Evolutionary conservation across 2,797 vertebrate genomes (phyloP).

Genomic region (Ambastaia sidthimunki): DNA sequence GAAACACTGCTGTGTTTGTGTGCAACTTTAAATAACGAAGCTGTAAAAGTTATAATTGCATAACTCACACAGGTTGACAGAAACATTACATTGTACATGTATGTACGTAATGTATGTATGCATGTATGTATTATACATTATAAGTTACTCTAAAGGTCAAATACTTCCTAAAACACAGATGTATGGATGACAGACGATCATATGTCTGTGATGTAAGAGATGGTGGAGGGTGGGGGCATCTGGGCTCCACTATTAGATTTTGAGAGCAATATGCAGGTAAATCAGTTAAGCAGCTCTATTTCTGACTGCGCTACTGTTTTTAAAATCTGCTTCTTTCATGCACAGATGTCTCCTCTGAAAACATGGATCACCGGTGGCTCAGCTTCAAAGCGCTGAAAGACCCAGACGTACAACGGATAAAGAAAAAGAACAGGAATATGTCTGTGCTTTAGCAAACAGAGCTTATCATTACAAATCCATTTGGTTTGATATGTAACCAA

Average conservation of each 20-base stretch:
- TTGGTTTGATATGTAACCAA: constrained; percentile 29
- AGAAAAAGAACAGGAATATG: neutral
- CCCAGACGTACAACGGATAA: neutral
- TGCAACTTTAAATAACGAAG: neutral
- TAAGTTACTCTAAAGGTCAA: neutral
- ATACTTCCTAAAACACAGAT: no score
- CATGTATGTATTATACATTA: neutral
- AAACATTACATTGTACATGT: neutral
- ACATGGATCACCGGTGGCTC: constrained; percentile 54
- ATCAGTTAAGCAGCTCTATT: constrained; percentile 22
- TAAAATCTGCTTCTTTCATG: constrained; percentile 70
- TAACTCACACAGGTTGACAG: neutral
- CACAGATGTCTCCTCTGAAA: constrained; percentile 63
- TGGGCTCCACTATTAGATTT: constrained; percentile 24
- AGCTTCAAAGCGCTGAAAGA: neutral
- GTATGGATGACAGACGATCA: neutral
- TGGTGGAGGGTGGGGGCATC: neutral
- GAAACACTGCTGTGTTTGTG: constrained; percentile 1
- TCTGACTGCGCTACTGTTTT: constrained; percentile 3
- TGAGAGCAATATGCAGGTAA: constrained; percentile 13
- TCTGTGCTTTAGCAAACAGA: neutral
- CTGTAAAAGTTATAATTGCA: neutral
- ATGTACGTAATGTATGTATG: neutral
- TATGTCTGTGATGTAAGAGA: neutral
- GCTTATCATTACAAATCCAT: constrained; percentile 6